Evolutionary conservation across 2,113 vertebrate species (phyloP), one percentile per base, ranked within the genome.

Genomic region (Micromys minutus): DNA sequence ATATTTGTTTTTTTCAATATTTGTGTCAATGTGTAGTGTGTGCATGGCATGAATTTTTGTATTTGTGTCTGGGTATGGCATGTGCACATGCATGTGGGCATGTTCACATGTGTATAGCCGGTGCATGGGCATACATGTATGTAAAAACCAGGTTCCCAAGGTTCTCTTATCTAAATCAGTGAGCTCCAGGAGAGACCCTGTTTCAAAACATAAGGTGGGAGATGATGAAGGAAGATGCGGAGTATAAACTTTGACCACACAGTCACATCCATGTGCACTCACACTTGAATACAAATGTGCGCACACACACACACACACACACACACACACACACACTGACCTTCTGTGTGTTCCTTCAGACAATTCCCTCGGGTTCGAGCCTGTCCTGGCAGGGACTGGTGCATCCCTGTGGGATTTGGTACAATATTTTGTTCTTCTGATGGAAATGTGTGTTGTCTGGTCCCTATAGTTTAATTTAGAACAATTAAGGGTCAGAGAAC

Each of bases 391-490:
- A 26, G 95, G 94, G 97, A 95, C 95, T 97, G 96, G 96, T 95
- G 91, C 97, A 97, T 98, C 97, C 98, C 98, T 97, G 80, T 96
- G 97, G 98, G 97, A 98, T 98, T 97, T 97, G 96, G 97, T 98
- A 97, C 97, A 98, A 98, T 98, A 98, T 98, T 98, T 98, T 98
- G 98, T 98, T 95, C 42, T 98, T 98, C 97, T 98, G 98, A 98
- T 98, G 98, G 98, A 98, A 98, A 98, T 98, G 98, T 98, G 98
- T 98, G 97, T 97, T 98, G 96, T 97, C 98, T 98, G 86, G 97
- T 98, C 98, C 98, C 98, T 95, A 98, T 97, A 98, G 98, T 98
- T 98, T 98, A 98, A 98, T 98, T 99, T 98, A 98, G 98, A 98
- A 99, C 98, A 98, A 98, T 98, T 98, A 98, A 98, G 97, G 98